A percentile compares a stretch with the other conserved stretches of the same genome.
Conservation (phyloP, 2,113 vertebrate species). For the Lepidothrix coronata region DNA sequence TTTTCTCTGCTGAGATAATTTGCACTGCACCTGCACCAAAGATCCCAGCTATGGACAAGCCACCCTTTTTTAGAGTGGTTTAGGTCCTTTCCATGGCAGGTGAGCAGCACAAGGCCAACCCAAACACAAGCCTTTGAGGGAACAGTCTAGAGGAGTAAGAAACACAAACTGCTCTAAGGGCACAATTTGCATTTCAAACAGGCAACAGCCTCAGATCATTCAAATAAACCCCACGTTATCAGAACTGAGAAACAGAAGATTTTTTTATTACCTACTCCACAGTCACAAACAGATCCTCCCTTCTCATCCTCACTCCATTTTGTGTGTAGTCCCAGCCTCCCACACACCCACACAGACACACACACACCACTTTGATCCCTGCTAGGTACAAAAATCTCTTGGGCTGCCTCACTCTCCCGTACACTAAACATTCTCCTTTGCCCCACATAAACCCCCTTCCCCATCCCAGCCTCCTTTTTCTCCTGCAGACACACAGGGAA, state of each 20-base stretch:
- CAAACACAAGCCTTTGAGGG: background rate
- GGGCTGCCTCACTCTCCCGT: background rate
- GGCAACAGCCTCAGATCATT: conserved; percentile 40
- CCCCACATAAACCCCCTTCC: background rate
- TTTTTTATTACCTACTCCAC: conserved; percentile 8
- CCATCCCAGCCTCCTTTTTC: background rate
- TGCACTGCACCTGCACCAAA: background rate
- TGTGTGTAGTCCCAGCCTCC: background rate
- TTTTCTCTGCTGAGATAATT: background rate
- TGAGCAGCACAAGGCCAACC: background rate
- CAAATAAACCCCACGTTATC: conserved; percentile 39
- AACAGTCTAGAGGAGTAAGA: conserved; percentile 23
- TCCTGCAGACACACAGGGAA: background rate
- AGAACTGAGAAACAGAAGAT: conserved; percentile 17
- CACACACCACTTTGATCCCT: conserved; percentile 42
- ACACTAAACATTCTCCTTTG: background rate
- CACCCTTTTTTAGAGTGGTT: background rate
- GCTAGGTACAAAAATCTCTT: background rate
- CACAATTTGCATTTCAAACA: conserved; percentile 64
- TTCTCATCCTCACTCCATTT: background rate
- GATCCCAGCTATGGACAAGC: background rate
- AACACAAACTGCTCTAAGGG: conserved; percentile 43
- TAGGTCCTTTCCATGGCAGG: background rate
- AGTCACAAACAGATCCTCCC: conserved; percentile 40
- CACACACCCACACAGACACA: background rate